phyloP scores from a whole-genome alignment of 2,888 invertebrate species.

The Chloromyia formosa region DNA sequence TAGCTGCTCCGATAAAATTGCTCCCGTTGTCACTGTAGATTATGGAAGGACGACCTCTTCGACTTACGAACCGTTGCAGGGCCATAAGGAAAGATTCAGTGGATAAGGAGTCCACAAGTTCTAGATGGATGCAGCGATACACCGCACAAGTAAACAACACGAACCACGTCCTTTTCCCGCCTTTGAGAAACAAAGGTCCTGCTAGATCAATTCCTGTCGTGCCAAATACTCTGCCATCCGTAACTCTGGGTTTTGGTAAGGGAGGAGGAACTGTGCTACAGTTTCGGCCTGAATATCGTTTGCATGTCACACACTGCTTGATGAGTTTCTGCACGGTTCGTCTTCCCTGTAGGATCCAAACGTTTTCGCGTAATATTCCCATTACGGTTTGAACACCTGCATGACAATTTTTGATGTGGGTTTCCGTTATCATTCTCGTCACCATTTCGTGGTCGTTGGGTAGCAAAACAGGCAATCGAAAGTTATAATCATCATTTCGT shows the following conservation, averaged over 20 bases:
- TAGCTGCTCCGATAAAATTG: conserved; percentile 24
- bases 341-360: conserved; percentile 52
- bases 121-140: conserved; percentile 27
- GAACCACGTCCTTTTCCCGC: conserved; percentile 1
- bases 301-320: conserved; percentile 51
- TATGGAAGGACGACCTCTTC: not conserved
- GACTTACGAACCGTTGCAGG: not conserved
- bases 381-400: conserved; percentile 50
- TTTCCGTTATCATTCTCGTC: conserved; percentile 46
- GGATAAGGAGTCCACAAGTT: conserved; percentile 11
- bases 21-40: conserved; percentile 26
- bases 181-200: conserved; percentile 12
- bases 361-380: conserved; percentile 51
- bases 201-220: conserved; percentile 34
- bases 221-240: conserved; percentile 29
- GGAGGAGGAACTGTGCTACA: not conserved
- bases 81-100: not conserved
- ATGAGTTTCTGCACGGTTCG: conserved; percentile 48
- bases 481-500: conserved; percentile 50
- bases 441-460: conserved; percentile 52
- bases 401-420: conserved; percentile 43
- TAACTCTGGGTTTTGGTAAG: conserved; percentile 23
- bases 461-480: conserved; percentile 53
- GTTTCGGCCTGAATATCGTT: conserved; percentile 2
- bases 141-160: conserved; percentile 31